Evolutionary conservation across 2,113 vertebrate genomes (phyloP).

Genomic region (Petrocephalus microphthalmus): DNA sequence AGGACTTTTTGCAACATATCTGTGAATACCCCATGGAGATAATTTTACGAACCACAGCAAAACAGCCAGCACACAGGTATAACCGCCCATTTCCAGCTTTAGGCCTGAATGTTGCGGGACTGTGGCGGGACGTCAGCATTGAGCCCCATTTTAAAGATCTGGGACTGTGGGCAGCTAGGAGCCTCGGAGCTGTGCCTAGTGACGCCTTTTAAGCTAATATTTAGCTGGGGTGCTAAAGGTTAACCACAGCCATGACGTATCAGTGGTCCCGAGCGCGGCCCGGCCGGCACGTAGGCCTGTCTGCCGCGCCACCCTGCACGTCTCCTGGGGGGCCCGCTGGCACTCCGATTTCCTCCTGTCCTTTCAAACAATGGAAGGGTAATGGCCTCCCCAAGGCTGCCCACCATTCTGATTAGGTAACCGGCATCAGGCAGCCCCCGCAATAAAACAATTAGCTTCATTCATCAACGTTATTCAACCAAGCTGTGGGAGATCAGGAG

Average conservation of each 20-base stretch:
- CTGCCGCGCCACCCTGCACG: slow-evolving; percentile 22
- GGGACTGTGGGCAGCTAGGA: neutral
- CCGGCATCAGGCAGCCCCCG: slow-evolving; percentile 57
- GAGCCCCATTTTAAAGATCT: slow-evolving; percentile 9
- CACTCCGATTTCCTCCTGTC: slow-evolving; percentile 54
- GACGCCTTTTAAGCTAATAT: slow-evolving; percentile 23
- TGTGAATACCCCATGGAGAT: neutral
- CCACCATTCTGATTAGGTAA: slow-evolving; percentile 61
- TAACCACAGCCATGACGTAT: slow-evolving; percentile 25
- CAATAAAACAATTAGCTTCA: slow-evolving; percentile 71
- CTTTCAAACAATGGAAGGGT: slow-evolving; percentile 68
- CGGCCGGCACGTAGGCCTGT: slow-evolving; percentile 4
- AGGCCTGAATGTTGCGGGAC: neutral
- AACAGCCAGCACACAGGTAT: neutral
- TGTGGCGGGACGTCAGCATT: neutral
- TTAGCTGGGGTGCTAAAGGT: slow-evolving; percentile 35
- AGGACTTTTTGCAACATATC: neutral
- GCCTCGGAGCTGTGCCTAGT: neutral
- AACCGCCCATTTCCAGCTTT: neutral
- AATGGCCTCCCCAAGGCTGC: slow-evolving; percentile 67
- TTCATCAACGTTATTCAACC: slow-evolving; percentile 61
- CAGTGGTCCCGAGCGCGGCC: slow-evolving; percentile 18
- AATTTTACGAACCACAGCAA: neutral
- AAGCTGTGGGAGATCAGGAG: slow-evolving; percentile 21
- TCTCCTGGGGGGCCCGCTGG: slow-evolving; percentile 49